phyloP scores from a whole-genome alignment of 2,888 invertebrate species.

The Stomorhina lunata region DNA sequence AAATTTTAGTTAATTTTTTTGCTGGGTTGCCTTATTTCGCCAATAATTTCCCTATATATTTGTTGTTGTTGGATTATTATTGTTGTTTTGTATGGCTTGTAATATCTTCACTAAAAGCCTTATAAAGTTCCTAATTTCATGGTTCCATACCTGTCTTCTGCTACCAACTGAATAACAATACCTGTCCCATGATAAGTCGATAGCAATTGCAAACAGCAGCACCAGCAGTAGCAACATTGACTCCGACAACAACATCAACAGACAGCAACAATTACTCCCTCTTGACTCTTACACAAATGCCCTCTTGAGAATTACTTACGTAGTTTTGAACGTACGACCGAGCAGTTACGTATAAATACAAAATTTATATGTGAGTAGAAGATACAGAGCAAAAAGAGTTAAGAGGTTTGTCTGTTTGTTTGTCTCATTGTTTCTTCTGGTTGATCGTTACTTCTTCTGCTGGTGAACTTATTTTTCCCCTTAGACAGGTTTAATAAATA shows the following conservation, averaged over 20 bases:
- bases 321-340: neutral
- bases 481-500: conserved; percentile 78
- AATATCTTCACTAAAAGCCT: conserved; percentile 68
- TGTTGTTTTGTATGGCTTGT: conserved; percentile 65
- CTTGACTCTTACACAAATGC: conserved; percentile 44
- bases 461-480: conserved; percentile 70
- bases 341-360: neutral
- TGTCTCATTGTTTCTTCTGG: conserved; percentile 27
- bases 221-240: neutral
- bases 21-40: too few species aligned
- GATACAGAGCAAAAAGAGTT: too few species aligned
- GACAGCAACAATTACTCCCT: conserved; percentile 36
- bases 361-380: neutral
- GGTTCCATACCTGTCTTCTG: conserved; percentile 57
- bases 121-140: conserved; percentile 63
- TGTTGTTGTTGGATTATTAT: conserved; percentile 19
- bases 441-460: conserved; percentile 26
- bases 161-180: neutral
- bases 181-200: conserved; percentile 32
- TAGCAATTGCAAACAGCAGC: neutral
- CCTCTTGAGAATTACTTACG: conserved; percentile 38
- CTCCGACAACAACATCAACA: neutral
- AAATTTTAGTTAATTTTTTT: too few species aligned
- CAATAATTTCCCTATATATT: too few species aligned
- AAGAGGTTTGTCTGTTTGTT: conserved; percentile 26